Base-by-base conservation (phyloP, 2,113 vertebrate genomes). In the Gobius niger region DNA sequence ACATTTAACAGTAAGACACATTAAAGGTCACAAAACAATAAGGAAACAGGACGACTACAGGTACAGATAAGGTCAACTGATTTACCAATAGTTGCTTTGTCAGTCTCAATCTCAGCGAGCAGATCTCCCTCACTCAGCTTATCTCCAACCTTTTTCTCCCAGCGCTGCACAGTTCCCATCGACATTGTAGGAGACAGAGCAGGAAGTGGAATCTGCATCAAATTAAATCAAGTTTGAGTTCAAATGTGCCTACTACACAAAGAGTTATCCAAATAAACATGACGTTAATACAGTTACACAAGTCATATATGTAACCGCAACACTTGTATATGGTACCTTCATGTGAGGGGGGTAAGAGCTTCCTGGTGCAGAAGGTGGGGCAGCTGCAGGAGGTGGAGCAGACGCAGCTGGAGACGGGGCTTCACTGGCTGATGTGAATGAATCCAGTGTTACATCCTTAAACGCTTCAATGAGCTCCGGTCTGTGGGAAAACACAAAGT, bases 91-190 rank as follows among this genome's bases (percentile, higher is more conserved):
- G 96, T 99, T 2, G 97, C 97, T 91, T 99, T 99, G 89, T 99
- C 98, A 0, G 98, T 99, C 91, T 98, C 98, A 7, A 99, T 98
- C 90, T 99, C 97, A 42, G 97, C 98, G 88, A 99, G 78, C 42
- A 99, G 91, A 72, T 99, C 98, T 77, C 98, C 98, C 90, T 99
- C 98, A 1, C 67, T 93, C 67, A 99, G 91, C 84, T 97, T 98
- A 89, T 99, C 98, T 47, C 98, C 97, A 0, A 98, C 95, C 86
- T 98, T 99, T 92, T 99, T 99, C 88, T 99, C 98, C 98, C 98
- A 99, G 80, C 96, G 96, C 87, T 99, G 98, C 80, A 99, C 95
- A 0, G 98, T 99, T 69, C 98, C 98, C 96, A 98, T 93, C 0
- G 96, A 98, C 98, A 99, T 99, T 16, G 98, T 99, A 7, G 98